These are phyloP conservation scores for Athetis lepigone DNA, from an alignment of 2,888 invertebrate genomes.

Conservation along the genomic window DNA sequence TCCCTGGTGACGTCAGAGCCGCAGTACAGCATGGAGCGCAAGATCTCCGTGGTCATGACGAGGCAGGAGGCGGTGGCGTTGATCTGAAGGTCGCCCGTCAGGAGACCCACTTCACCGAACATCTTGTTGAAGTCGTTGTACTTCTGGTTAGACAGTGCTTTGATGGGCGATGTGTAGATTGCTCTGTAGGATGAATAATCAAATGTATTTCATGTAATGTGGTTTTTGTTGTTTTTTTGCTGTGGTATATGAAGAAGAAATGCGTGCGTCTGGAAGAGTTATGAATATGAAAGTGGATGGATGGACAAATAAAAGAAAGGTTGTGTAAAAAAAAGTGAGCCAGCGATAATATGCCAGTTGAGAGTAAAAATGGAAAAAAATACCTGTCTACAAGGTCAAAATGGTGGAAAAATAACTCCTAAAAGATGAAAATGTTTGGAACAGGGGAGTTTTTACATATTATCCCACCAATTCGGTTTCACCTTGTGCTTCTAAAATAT, in stretches of 20 bases:
- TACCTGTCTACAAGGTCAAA: too few relatives aligned
- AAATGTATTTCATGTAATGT: background rate
- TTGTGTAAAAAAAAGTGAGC: too few relatives aligned
- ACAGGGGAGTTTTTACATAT: too few relatives aligned
- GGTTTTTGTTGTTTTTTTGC: background rate
- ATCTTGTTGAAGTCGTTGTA: constrained; percentile 98
- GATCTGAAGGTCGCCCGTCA: constrained; percentile 99
- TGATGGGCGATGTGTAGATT: constrained; percentile 99
- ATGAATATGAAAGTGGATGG: too few relatives aligned
- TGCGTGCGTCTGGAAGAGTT: too few relatives aligned
- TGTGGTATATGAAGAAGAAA: background rate
- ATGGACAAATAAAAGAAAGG: too few relatives aligned
- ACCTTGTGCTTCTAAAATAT: too few relatives aligned
- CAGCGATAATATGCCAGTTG: too few relatives aligned
- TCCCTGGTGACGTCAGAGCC: constrained; percentile 98
- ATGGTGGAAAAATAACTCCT: too few relatives aligned
- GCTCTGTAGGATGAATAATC: constrained; percentile 87
- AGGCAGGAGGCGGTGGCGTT: constrained; percentile 98
- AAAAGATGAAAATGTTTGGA: too few relatives aligned
- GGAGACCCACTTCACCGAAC: constrained; percentile 97
- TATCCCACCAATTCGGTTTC: too few relatives aligned
- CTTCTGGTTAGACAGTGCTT: constrained; percentile 99
- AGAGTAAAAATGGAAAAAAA: too few relatives aligned
- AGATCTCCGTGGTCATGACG: constrained; percentile 99
- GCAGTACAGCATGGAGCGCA: constrained; percentile 98